Percentiles rank a stretch among this genome's conserved stretches.
Evolutionary conservation across 64 coral and sea anemone species (phyloP).

Genomic region (Stichodactyla helianthus): DNA sequence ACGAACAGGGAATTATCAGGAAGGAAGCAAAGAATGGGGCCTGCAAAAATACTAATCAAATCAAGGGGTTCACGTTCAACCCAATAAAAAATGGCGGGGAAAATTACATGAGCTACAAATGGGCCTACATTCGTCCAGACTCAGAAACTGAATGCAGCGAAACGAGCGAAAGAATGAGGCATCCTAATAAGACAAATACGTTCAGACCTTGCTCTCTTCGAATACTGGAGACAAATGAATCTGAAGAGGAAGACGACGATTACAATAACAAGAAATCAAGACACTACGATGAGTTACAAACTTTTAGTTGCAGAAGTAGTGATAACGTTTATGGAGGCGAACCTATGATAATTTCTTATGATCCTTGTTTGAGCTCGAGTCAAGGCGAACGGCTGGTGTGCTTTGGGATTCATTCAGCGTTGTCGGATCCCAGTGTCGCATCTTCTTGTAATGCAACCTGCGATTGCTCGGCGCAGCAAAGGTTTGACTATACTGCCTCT

Average conservation of each 20-base stretch:
- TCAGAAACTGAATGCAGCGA: conserved; percentile 5
- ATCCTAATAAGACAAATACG: background rate
- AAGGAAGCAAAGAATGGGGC: background rate
- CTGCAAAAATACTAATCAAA: background rate
- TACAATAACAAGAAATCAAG: too few species aligned
- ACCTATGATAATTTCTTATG: conserved; percentile 2
- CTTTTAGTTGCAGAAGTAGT: conserved; percentile 9
- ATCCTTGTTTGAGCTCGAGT: conserved; percentile 9
- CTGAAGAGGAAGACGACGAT: background rate
- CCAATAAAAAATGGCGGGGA: background rate
- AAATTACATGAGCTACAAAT: background rate
- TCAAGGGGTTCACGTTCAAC: background rate
- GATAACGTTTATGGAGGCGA: background rate
- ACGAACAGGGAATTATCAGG: background rate
- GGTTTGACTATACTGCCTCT: background rate
- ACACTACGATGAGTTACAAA: background rate
- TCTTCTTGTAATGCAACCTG: background rate
- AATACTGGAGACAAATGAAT: conserved; percentile 8
- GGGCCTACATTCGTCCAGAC: conserved; percentile 13
- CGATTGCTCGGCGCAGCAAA: background rate
- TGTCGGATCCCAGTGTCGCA: background rate
- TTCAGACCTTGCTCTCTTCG: background rate
- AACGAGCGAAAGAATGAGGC: background rate
- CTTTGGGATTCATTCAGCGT: conserved; percentile 1
- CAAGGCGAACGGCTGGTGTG: background rate